Conservation (phyloP, 2,888 invertebrate species). For the Drosophila mimetica region DNA sequence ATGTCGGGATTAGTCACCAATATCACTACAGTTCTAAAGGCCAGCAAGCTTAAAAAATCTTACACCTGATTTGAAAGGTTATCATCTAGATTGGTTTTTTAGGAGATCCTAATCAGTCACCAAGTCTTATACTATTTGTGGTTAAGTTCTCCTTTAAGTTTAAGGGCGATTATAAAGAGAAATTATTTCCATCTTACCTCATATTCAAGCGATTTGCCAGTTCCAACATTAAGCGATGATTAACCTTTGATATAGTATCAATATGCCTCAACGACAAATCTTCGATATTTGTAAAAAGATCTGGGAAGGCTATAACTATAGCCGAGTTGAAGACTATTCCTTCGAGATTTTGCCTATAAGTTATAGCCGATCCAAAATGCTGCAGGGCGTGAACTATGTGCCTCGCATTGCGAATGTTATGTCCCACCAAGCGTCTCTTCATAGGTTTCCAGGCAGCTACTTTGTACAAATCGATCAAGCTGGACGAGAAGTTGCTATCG, state of each 20-base stretch:
- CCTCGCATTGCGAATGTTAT: slow-evolving; percentile 39
- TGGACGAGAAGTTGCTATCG: slow-evolving; percentile 38
- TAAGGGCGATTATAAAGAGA: too few relatives aligned
- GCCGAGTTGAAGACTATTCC: slow-evolving; percentile 81
- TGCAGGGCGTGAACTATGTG: slow-evolving; percentile 62
- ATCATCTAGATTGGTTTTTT: too few relatives aligned
- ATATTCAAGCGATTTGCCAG: slow-evolving; percentile 84
- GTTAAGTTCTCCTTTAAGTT: too few relatives aligned
- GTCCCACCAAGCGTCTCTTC: slow-evolving; percentile 55
- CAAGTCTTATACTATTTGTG: too few relatives aligned
- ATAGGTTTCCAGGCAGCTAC: slow-evolving; percentile 71
- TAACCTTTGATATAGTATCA: slow-evolving; percentile 84
- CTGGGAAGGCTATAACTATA: slow-evolving; percentile 83
- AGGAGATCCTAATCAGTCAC: too few relatives aligned
- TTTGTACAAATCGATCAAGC: slow-evolving; percentile 80
- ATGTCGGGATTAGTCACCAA: too few relatives aligned
- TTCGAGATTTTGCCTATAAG: slow-evolving; percentile 80
- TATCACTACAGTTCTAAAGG: too few relatives aligned
- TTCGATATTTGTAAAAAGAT: slow-evolving; percentile 82
- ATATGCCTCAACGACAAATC: slow-evolving; percentile 83
- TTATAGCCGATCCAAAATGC: slow-evolving; percentile 76
- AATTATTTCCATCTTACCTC: slow-evolving; percentile 64
- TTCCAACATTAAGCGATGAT: slow-evolving; percentile 82
- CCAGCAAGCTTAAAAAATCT: too few relatives aligned
- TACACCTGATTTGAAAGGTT: too few relatives aligned